phyloP scores from a whole-genome alignment of 1,140 invertebrate species.

The Acyrthosiphon pisum region DNA sequence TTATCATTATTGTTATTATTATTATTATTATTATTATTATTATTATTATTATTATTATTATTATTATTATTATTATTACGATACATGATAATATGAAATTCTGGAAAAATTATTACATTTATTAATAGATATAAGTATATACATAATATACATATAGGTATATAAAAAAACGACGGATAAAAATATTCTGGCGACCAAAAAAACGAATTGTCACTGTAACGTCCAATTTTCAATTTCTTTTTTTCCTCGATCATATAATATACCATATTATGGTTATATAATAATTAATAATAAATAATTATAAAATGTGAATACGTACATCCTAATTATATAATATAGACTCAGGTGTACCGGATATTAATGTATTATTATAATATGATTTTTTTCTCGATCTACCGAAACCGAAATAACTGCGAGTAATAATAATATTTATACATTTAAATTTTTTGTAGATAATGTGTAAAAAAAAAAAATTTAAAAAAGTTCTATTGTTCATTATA shows the following conservation, averaged over 20 bases:
- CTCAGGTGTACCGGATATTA: not conserved
- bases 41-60: not conserved
- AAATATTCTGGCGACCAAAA: slow-evolving; percentile 15
- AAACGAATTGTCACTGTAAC: not conserved
- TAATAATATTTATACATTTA: slow-evolving; percentile 36
- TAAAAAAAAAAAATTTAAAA: slow-evolving; percentile 10
- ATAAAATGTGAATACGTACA: not conserved
- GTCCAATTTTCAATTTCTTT: not conserved
- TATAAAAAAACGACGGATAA: slow-evolving; percentile 8
- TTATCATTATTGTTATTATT: not conserved
- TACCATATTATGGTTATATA: not conserved
- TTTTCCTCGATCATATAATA: not conserved
- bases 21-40: not conserved
- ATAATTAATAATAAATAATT: slow-evolving; percentile 8
- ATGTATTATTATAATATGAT: not conserved
- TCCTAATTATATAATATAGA: not conserved
- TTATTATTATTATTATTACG: not conserved
- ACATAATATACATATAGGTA: not conserved
- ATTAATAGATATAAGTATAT: slow-evolving; percentile 11
- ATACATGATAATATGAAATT: not conserved
- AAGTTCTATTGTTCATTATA: slow-evolving; percentile 18
- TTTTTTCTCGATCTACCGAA: not conserved
- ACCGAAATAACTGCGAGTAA: slow-evolving; percentile 21
- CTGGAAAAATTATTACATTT: not conserved
- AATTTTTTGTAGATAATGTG: slow-evolving; percentile 19